Conservation (phyloP, 2,797 vertebrate genomes). For the Nyctibius grandis region DNA sequence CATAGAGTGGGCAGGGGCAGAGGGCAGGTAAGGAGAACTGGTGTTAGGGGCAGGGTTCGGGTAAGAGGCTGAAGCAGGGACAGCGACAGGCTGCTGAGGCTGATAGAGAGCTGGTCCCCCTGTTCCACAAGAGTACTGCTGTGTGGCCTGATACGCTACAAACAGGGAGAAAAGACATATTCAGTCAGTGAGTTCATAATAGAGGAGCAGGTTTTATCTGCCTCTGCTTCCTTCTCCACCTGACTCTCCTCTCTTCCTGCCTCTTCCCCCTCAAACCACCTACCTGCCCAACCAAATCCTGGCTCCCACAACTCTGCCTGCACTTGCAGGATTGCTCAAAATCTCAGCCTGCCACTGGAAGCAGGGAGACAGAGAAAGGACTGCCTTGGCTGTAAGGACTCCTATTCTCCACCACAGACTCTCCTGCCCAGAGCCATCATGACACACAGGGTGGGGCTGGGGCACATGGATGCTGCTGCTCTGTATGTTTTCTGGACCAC, state of each 20-base stretch:
- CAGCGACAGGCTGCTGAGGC: constrained; percentile 80
- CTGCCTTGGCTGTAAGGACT: neutral
- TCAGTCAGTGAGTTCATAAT: constrained; percentile 35
- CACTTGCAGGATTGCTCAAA: neutral
- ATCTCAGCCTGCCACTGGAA: neutral
- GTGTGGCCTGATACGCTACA: constrained; percentile 85
- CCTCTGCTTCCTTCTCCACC: neutral
- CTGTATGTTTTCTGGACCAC: neutral
- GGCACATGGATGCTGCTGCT: neutral
- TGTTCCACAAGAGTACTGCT: constrained; percentile 84
- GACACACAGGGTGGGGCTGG: neutral
- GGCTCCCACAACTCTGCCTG: neutral
- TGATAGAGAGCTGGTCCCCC: constrained; percentile 87
- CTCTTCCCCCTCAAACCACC: neutral
- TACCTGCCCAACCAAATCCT: neutral
- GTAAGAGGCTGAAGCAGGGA: constrained; percentile 76
- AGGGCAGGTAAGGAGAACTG: constrained; percentile 72
- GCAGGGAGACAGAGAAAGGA: neutral
- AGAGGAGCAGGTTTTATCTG: neutral
- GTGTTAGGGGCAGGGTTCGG: constrained; percentile 60
- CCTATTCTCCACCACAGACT: neutral
- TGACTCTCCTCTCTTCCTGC: neutral
- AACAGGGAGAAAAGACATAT: constrained; percentile 63
- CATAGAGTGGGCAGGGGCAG: constrained; percentile 67
- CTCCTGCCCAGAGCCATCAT: neutral